These are phyloP conservation scores for Cremastinae sp. DNA, from an alignment of 2,888 invertebrate genomes.

Conservation along the genomic window DNA sequence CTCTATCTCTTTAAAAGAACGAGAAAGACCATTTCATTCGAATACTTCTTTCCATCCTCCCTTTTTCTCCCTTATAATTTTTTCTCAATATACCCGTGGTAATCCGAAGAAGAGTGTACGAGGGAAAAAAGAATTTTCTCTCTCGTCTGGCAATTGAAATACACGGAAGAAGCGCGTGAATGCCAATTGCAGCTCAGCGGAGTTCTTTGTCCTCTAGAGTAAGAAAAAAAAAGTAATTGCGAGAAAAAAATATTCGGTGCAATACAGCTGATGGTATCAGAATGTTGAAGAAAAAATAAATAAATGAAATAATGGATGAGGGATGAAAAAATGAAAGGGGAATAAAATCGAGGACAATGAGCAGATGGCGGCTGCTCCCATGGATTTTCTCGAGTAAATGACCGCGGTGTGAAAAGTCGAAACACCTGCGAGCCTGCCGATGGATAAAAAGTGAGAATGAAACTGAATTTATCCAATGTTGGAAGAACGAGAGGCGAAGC, in stretches of 20 bases:
- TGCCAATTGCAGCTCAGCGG: slow-evolving; percentile 49
- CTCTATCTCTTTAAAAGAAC: slow-evolving; percentile 45
- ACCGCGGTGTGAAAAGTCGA: slow-evolving; percentile 43
- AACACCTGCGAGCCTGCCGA: slow-evolving; percentile 32
- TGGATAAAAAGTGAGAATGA: slow-evolving; percentile 9
- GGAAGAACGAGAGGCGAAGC: slow-evolving; percentile 9
- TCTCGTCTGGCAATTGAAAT: slow-evolving; percentile 48
- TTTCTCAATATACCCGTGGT: slow-evolving; percentile 22
- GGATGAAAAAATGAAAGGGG: not conserved
- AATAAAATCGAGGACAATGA: slow-evolving; percentile 28
- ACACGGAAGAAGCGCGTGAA: slow-evolving; percentile 47
- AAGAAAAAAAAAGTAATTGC: slow-evolving; percentile 56
- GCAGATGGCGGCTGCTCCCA: slow-evolving; percentile 21
- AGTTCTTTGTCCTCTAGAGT: slow-evolving; percentile 35
- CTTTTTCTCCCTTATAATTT: too few species aligned
- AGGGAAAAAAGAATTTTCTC: slow-evolving; percentile 60
- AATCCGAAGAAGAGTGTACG: not conserved
- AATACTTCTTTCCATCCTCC: too few species aligned
- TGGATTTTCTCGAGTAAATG: slow-evolving; percentile 37
- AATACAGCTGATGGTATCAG: slow-evolving; percentile 28
- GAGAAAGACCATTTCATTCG: slow-evolving; percentile 51
- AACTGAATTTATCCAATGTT: slow-evolving; percentile 16
- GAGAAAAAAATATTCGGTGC: slow-evolving; percentile 59
- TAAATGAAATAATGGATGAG: not conserved
- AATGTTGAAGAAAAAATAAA: slow-evolving; percentile 1